Percentiles rank a stretch among this genome's conserved stretches.
Evolutionary conservation across 2,797 vertebrate species (phyloP).

Genomic region (Adelosebastes latens): DNA sequence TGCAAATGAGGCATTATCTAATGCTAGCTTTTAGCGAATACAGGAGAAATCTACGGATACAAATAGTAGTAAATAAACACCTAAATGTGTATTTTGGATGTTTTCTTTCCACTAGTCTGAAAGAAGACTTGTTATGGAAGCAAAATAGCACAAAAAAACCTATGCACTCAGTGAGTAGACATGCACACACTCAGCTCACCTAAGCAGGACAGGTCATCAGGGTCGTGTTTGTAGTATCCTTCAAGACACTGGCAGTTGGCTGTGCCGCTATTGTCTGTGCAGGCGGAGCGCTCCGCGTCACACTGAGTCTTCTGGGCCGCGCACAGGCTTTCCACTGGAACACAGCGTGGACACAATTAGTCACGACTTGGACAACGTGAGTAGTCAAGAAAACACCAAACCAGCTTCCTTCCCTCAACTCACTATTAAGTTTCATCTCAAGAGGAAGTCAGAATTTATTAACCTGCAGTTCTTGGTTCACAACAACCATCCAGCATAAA

Average conservation of each 20-base stretch:
- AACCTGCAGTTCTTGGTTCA: not conserved
- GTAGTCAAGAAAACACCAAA: not conserved
- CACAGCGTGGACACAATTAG: not conserved
- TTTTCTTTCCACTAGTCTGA: too few relatives aligned
- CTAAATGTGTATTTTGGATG: too few relatives aligned
- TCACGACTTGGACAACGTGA: not conserved
- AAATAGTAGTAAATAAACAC: too few relatives aligned
- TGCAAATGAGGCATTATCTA: too few relatives aligned
- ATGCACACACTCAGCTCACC: constrained; percentile 75
- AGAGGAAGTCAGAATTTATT: not conserved
- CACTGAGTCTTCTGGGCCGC: constrained; percentile 86
- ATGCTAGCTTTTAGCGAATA: too few relatives aligned
- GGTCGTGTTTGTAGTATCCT: constrained; percentile 94
- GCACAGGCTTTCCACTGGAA: constrained; percentile 90
- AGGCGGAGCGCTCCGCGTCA: constrained; percentile 88
- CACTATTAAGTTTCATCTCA: not conserved
- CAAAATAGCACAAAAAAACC: not conserved
- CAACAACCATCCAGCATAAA: not conserved
- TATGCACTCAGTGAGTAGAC: not conserved
- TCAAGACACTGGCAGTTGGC: constrained; percentile 89
- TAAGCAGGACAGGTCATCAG: constrained; percentile 92
- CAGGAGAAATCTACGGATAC: too few relatives aligned
- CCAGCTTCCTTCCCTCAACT: not conserved
- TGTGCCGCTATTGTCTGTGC: constrained; percentile 85
- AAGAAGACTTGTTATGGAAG: too few relatives aligned